Percentiles rank a stretch among this genome's conserved stretches.
Conservation (phyloP, 2,113 vertebrate genomes). For the Hymenochirus boettgeri region DNA sequence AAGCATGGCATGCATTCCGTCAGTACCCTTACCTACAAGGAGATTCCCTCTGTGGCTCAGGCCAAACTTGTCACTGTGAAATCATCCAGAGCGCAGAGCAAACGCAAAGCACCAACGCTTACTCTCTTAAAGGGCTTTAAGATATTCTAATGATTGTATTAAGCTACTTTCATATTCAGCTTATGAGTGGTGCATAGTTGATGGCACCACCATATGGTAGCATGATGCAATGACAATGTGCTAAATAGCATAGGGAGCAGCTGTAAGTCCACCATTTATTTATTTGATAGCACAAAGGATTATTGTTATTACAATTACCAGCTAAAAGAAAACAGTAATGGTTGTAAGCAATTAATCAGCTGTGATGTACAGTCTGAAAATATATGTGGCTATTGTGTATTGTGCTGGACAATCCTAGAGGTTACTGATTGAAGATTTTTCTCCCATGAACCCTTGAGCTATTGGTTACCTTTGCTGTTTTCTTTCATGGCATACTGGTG, state of each 20-base stretch:
- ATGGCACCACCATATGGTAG: not conserved
- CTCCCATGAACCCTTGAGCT: too few relatives aligned
- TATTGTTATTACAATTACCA: not conserved
- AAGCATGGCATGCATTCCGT: conserved; percentile 64
- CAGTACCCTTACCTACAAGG: conserved; percentile 71
- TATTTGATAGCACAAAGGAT: not conserved
- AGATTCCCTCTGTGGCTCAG: conserved; percentile 80
- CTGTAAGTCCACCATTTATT: not conserved
- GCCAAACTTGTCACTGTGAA: conserved; percentile 89
- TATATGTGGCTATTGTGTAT: too few relatives aligned
- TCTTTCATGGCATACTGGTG: too few relatives aligned
- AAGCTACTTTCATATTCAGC: too few relatives aligned
- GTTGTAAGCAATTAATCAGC: too few relatives aligned
- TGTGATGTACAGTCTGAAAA: too few relatives aligned
- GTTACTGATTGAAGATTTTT: too few relatives aligned
- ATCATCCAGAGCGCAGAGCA: conserved; percentile 85
- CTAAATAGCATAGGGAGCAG: too few relatives aligned
- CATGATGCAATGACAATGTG: not conserved
- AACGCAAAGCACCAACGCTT: conserved; percentile 79
- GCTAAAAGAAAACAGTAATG: not conserved
- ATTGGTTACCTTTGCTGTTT: too few relatives aligned
- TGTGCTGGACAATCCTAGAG: too few relatives aligned
- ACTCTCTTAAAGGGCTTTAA: conserved; percentile 90
- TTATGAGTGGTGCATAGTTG: not conserved
- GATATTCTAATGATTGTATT: conserved; percentile 72